These are phyloP conservation scores for Pempheris klunzingeri DNA, from an alignment of 2,797 vertebrate genomes.

Conservation along the genomic window DNA sequence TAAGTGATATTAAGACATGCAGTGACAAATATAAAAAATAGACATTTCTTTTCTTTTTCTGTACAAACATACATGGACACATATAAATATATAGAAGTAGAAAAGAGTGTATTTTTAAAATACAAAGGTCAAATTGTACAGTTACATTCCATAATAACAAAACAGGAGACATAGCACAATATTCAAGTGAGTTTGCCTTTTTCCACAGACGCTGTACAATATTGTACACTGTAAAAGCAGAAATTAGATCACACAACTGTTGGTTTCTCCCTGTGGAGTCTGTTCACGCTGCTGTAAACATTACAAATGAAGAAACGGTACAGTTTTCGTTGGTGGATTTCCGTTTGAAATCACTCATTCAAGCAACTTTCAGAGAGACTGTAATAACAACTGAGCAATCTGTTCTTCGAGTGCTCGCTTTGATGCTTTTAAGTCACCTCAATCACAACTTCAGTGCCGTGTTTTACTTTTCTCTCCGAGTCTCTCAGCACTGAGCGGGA, in stretches of 20 bases:
- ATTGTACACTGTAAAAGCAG: slow-evolving; percentile 91
- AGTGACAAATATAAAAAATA: slow-evolving; percentile 97
- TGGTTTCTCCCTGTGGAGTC: slow-evolving; percentile 75
- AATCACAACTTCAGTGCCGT: slow-evolving; percentile 51
- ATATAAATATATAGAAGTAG: slow-evolving; percentile 95
- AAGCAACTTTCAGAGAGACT: slow-evolving; percentile 52
- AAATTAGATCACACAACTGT: slow-evolving; percentile 81
- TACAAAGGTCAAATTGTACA: slow-evolving; percentile 97
- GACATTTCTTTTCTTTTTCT: slow-evolving; percentile 91
- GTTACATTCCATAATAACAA: slow-evolving; percentile 95
- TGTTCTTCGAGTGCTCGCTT: slow-evolving; percentile 45
- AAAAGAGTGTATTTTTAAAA: slow-evolving; percentile 98
- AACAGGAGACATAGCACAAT: slow-evolving; percentile 90
- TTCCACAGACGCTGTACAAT: slow-evolving; percentile 90
- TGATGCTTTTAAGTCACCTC: slow-evolving; percentile 65
- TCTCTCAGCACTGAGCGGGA: slow-evolving; percentile 44
- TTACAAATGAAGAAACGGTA: slow-evolving; percentile 66
- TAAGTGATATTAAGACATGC: slow-evolving; percentile 84
- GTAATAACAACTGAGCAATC: slow-evolving; percentile 54
- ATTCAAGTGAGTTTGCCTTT: slow-evolving; percentile 90
- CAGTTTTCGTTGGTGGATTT: slow-evolving; percentile 54
- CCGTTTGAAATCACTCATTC: slow-evolving; percentile 64
- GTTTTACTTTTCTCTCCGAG: slow-evolving; percentile 47
- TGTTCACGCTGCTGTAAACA: slow-evolving; percentile 78
- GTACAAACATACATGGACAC: slow-evolving; percentile 87